Base-by-base conservation (phyloP, 1,140 invertebrate genomes). In the Drosophila triauraria region DNA sequence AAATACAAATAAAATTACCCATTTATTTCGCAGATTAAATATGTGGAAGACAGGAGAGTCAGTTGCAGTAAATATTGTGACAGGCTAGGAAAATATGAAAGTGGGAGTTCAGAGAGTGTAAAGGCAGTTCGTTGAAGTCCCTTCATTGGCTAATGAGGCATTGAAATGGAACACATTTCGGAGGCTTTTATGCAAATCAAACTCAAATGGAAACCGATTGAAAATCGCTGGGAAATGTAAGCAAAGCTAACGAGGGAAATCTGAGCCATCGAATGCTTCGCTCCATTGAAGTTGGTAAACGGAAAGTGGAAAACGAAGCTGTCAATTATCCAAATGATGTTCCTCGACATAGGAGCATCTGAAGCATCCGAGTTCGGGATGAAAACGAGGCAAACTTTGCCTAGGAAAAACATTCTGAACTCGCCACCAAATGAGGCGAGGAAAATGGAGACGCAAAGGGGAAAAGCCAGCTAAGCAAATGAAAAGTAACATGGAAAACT, bases 401-500 rank as follows among this genome's bases (percentile, higher is more conserved):
- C 23, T 47, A 61, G 58, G 46, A 27, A 58, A 67, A 72, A 54
- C 47, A 62, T 58, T 72, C 59, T 8, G 12, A 81, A 27, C 43
- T 72, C 8, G 32, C 20, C 54, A 35, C 54, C 64, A 69, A 78
- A 78, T 69, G 62, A 63, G 43, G 62, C 59, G 4, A 15, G 35
- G 23, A n/a, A 75, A 60, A 75, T 27, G 32, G 15, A 23, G 27
- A 61, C 9, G 48, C 48, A 46, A 10, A 20, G 8, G 1, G 44
- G n/a, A 30, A 62, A 25, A 20, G 51, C 27, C 58, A 48, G 53
- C 62, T 60, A 68, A 61, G 59, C 53, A 68, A 82, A 67, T 70
- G 60, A 44, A 65, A 72, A 60, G 32, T 51, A 59, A 75, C 72
- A 70, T 57, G 62, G 46, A 64, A 76, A 75, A 42, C 57, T 51